A percentile compares a stretch with the other conserved stretches of the same genome.
phyloP scores from a whole-genome alignment of 2,113 vertebrate genomes.

The Amblyopsis rosae region DNA sequence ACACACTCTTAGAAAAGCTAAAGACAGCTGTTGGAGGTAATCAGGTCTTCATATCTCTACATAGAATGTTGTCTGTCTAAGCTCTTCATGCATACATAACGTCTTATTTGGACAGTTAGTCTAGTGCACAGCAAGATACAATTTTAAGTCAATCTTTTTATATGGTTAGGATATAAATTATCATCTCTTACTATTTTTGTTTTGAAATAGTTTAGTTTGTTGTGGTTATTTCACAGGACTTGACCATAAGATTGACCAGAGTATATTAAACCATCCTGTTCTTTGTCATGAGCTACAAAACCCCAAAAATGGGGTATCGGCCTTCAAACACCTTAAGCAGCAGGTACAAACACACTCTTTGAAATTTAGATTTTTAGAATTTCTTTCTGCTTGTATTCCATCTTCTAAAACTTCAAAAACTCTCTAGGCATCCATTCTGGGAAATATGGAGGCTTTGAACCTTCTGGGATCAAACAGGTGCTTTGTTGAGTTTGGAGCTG shows the following conservation, averaged over 20 bases:
- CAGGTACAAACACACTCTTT: conserved; percentile 76
- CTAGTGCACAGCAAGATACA: too few species aligned
- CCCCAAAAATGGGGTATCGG: conserved; percentile 89
- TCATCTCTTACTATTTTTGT: too few species aligned
- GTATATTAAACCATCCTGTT: conserved; percentile 80
- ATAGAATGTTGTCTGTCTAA: not conserved
- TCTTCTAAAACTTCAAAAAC: not conserved
- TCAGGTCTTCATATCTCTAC: not conserved
- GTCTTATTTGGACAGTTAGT: too few species aligned
- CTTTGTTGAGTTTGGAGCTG: conserved; percentile 95
- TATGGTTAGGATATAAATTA: too few species aligned
- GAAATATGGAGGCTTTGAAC: conserved; percentile 86
- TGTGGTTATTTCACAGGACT: conserved; percentile 59
- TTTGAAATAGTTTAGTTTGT: not conserved
- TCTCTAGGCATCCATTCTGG: conserved; percentile 90
- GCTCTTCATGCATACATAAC: not conserved
- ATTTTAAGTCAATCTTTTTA: too few species aligned
- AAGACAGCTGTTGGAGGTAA: conserved; percentile 80
- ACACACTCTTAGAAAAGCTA: conserved; percentile 81
- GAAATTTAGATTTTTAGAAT: not conserved
- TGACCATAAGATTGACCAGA: conserved; percentile 71
- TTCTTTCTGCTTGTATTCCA: not conserved
- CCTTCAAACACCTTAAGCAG: conserved; percentile 92
- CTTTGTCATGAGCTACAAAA: conserved; percentile 83
- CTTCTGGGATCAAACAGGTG: conserved; percentile 86